Evolutionary conservation across 1,140 invertebrate species (phyloP).

Genomic region (Zaprionus africanus): DNA sequence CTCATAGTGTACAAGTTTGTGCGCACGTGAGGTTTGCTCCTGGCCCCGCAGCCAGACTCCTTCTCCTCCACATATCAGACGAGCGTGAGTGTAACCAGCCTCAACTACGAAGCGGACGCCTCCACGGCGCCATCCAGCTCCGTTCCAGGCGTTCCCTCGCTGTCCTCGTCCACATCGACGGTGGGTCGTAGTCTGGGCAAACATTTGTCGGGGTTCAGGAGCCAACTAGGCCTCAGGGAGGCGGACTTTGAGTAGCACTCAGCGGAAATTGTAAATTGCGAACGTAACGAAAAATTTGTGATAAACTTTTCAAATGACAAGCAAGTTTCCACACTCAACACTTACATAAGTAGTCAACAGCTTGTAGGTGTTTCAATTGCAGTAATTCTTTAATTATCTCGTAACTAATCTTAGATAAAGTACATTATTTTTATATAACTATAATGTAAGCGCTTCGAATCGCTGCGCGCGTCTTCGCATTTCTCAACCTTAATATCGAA

Average conservation of each 20-base stretch:
- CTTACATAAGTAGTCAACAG: conserved; percentile 47
- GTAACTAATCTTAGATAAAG: conserved; percentile 30
- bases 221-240: conserved; percentile 70
- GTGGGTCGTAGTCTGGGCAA: conserved; percentile 77
- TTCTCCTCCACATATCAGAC: conserved; percentile 81
- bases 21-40: conserved; percentile 90
- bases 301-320: conserved; percentile 75
- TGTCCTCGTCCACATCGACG: conserved; percentile 54
- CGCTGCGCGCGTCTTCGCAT: conserved; percentile 49
- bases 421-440: conserved; percentile 47
- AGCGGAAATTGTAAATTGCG: conserved; percentile 33
- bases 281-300: conserved; percentile 63
- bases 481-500: conserved; percentile 51
- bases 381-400: conserved; percentile 37
- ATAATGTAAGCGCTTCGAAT: conserved; percentile 44
- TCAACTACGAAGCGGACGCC: conserved; percentile 51
- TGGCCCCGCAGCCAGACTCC: conserved; percentile 86
- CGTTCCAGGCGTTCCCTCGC: conserved; percentile 21
- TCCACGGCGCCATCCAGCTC: conserved; percentile 34
- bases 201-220: conserved; percentile 84
- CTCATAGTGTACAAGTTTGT: conserved; percentile 91
- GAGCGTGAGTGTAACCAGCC: conserved; percentile 14
- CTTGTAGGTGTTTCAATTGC: conserved; percentile 72
- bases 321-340: conserved; percentile 49
- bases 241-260: conserved; percentile 63